Evolutionary conservation across 2,888 invertebrate species (phyloP).

Genomic region (Notodonta ziczac): DNA sequence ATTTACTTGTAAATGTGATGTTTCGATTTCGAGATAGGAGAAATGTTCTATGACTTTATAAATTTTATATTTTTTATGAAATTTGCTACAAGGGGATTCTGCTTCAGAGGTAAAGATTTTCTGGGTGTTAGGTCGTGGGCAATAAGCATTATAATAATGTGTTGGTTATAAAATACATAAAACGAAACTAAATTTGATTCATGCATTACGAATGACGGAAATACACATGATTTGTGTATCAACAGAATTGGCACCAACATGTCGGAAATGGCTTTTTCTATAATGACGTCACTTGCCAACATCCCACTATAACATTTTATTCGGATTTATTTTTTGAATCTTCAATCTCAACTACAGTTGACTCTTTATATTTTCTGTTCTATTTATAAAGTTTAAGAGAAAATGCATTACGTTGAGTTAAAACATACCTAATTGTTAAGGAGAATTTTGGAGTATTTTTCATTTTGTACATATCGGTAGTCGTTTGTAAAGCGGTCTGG

Average conservation of each 20-base stretch:
- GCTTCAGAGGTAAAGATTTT: background rate
- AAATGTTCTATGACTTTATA: conserved; percentile 9
- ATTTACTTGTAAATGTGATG: conserved; percentile 8
- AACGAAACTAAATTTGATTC: no score
- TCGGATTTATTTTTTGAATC: conserved; percentile 3
- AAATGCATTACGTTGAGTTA: conserved; percentile 19
- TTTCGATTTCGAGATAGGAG: background rate
- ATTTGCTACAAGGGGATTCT: conserved; percentile 22
- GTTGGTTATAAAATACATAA: no score
- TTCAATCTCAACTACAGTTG: conserved; percentile 22
- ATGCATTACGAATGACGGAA: no score
- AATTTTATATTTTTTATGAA: conserved; percentile 17
- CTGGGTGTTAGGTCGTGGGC: no score
- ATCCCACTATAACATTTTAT: background rate
- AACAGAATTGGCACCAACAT: no score
- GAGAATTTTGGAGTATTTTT: conserved; percentile 36
- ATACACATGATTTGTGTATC: no score
- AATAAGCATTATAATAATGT: no score
- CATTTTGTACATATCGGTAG: conserved; percentile 40
- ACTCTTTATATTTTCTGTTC: conserved; percentile 21
- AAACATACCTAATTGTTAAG: conserved; percentile 22
- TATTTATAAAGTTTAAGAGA: conserved; percentile 26
- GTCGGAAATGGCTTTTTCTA: no score
- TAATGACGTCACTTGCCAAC: no score
- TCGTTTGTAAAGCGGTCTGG: conserved; percentile 34